Base-by-base conservation (phyloP, 2,113 vertebrate genomes). In the Oreocharis arfaki region DNA sequence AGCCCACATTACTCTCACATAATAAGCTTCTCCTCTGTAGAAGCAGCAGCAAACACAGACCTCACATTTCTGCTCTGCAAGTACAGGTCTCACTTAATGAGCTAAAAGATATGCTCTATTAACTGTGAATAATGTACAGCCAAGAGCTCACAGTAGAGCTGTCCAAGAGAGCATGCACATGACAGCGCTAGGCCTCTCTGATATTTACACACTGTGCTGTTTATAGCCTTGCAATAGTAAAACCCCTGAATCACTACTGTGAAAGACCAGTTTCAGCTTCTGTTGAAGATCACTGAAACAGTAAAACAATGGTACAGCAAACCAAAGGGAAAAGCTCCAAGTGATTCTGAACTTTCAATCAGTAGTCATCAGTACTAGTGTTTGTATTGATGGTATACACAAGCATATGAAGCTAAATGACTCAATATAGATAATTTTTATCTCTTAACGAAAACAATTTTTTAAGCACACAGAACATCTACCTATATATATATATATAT, bases 231-330 rank as follows among this genome's bases (percentile, higher is more conserved):
- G 39, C 55, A 57, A 20, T 0, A 52, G 52, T 24, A 83, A 92
- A 85, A 23, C 4, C 24, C 24, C 32, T 14, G 9, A 76, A 55
- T 12, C 0, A 0, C 21, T 57, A 23, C 49, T 49, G 27, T 8
- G 35, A 79, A 89, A 73, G 35, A 49, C 8, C 39, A 19, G 3
- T n/a, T 53, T 35, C 27, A n/a, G 26, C 42, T 84, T 70, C 61
- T 47, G 4, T 7, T 46, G 50, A 57, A 57, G 46, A 68, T 52
- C 55, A 24, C n/a, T 35, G 35, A 7, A 61, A 74, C 11, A 73
- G 20, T 18, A 47, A 56, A 21, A 49, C 8, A 69, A 20, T 0
- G 0, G 26, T 14, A 52, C 0, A 8, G 44, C 11, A 53, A 77
- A n/a, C 17, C 6, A 39, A 13, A 86, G 7, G 26, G 16, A 65